Conservation (phyloP, 2,888 invertebrate genomes). For the Rhagophthalmus giganteus region DNA sequence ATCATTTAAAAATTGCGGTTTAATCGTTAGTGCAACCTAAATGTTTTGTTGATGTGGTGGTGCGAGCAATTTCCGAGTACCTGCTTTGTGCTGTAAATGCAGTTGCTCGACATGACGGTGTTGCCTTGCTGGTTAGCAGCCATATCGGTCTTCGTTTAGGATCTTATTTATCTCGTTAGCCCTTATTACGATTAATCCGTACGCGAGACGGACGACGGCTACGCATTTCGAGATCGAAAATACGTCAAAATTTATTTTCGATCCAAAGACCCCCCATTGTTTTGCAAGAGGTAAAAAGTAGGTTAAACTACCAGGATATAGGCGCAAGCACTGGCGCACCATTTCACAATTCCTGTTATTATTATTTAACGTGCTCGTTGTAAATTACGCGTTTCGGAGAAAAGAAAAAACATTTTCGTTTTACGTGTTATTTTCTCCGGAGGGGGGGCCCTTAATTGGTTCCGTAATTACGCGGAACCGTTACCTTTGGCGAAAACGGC, state of each 20-base stretch:
- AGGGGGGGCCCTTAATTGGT: too few species aligned
- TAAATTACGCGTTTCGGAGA: slow-evolving; percentile 7
- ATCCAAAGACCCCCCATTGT: slow-evolving; percentile 34
- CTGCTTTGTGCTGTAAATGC: slow-evolving; percentile 36
- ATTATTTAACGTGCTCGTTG: slow-evolving; percentile 17
- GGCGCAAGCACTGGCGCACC: slow-evolving; percentile 27
- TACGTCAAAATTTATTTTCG: slow-evolving; percentile 26
- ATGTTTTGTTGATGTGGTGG: slow-evolving; percentile 4
- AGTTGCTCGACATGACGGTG: slow-evolving; percentile 30
- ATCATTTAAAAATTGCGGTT: slow-evolving; percentile 21
- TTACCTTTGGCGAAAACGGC: too few species aligned
- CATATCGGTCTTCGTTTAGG: slow-evolving; percentile 35
- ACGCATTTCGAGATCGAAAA: slow-evolving; percentile 29
- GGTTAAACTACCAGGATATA: slow-evolving; percentile 49
- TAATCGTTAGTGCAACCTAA: slow-evolving; percentile 2
- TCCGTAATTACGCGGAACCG: too few species aligned
- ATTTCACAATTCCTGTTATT: slow-evolving; percentile 30
- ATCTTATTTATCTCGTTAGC: slow-evolving; percentile 27
- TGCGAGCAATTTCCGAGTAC: slow-evolving; percentile 9
- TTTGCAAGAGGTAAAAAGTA: slow-evolving; percentile 48
- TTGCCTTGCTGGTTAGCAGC: slow-evolving; percentile 37
- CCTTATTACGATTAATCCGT: slow-evolving; percentile 16
- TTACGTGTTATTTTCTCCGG: background rate
- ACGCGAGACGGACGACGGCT: slow-evolving; percentile 2
- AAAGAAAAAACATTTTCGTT: background rate